Evolutionary conservation across 2,797 vertebrate species (phyloP).

Genomic region (Eulemur albifrons): DNA sequence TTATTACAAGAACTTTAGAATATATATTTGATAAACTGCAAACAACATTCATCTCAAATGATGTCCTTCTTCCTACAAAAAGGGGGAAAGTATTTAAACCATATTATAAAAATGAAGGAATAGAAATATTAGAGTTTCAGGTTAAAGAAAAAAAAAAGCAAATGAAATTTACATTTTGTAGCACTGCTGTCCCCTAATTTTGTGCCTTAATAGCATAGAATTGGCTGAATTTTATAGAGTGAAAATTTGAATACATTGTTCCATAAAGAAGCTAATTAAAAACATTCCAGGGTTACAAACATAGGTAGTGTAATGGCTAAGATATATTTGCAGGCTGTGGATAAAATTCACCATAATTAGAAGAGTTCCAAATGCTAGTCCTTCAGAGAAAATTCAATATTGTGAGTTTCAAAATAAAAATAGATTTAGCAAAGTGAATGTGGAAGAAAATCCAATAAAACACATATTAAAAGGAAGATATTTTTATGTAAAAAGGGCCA

Average conservation of each 20-base stretch:
- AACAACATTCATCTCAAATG: neutral
- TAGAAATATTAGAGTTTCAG: constrained; percentile 41
- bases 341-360: constrained; percentile 77
- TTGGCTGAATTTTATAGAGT: constrained; percentile 75
- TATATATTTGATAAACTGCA: neutral
- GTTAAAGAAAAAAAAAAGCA: constrained; percentile 51
- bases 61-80: neutral
- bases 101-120: constrained; percentile 52
- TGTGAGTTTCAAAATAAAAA: constrained; percentile 66
- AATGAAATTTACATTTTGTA: constrained; percentile 74
- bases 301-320: constrained; percentile 71
- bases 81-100: neutral
- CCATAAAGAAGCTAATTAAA: constrained; percentile 81
- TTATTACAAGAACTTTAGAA: constrained; percentile 51
- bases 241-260: constrained; percentile 76
- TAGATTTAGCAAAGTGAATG: constrained; percentile 45
- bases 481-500: neutral
- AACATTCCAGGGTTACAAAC: constrained; percentile 73
- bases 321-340: constrained; percentile 74
- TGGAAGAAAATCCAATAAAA: neutral
- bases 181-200: constrained; percentile 71
- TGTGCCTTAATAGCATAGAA: constrained; percentile 78
- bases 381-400: constrained; percentile 57
- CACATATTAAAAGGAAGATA: neutral
- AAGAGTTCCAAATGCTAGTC: constrained; percentile 61